Percentiles rank a stretch among this genome's conserved stretches.
Evolutionary conservation across 1,140 invertebrate genomes (phyloP).

Genomic region (Lucilia sericata): DNA sequence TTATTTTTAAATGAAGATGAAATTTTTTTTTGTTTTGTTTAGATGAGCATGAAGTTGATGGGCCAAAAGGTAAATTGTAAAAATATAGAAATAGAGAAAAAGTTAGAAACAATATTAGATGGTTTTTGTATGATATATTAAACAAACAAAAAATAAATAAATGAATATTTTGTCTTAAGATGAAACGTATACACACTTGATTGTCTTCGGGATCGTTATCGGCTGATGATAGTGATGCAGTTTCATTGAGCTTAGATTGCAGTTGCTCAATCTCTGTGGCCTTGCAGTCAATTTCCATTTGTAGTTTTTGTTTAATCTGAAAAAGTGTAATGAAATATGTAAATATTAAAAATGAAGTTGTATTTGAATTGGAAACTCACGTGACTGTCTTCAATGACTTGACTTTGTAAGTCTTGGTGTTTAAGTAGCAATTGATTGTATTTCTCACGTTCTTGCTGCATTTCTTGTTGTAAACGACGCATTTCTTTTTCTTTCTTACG

Average conservation of each 20-base stretch:
- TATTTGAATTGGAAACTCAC: conserved; percentile 44
- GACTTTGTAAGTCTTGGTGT: conserved; percentile 85
- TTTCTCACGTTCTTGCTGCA: conserved; percentile 94
- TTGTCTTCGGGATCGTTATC: conserved; percentile 86
- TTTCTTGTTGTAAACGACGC: conserved; percentile 93
- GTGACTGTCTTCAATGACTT: conserved; percentile 75
- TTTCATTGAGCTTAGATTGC: conserved; percentile 88
- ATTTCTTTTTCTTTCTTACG: conserved; percentile 96
- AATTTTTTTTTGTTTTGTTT: not conserved
- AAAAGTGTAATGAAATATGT: conserved; percentile 37
- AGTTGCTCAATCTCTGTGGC: conserved; percentile 96
- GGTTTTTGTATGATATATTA: conserved; percentile 25
- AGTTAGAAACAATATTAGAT: not conserved
- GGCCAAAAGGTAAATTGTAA: not conserved
- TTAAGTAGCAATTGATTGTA: conserved; percentile 88
- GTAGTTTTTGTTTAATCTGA: conserved; percentile 79
- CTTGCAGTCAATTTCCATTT: conserved; percentile 96
- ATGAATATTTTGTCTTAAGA: not conserved
- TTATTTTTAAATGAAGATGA: not conserved
- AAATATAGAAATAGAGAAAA: conserved; percentile 31
- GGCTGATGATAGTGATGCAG: conserved; percentile 89
- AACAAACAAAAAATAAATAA: too few relatives aligned
- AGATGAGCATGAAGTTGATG: conserved; percentile 14
- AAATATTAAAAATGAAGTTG: not conserved
- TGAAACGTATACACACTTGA: conserved; percentile 58